A percentile compares a stretch with the other conserved stretches of the same genome.
Evolutionary conservation across 1,140 invertebrate genomes (phyloP).

Genomic region (Ceratitis capitata): DNA sequence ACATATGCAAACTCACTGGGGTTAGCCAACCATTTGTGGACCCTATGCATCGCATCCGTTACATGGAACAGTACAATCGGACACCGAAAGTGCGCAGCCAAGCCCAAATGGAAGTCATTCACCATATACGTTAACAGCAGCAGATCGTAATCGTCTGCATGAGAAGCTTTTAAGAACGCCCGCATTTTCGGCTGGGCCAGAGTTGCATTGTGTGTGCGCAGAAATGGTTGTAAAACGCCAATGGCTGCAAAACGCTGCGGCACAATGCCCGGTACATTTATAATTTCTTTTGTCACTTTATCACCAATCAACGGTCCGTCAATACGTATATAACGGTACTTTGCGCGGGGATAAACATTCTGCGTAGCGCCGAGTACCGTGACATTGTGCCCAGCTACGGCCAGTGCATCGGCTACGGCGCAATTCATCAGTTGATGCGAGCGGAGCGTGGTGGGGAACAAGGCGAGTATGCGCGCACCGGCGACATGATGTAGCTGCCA

Average conservation of each 20-base stretch:
- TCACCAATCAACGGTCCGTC: background rate
- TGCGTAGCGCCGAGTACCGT: conserved; percentile 41
- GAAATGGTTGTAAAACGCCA: background rate
- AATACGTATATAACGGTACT: conserved; percentile 22
- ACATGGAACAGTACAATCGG: conserved; percentile 42
- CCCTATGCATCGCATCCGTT: background rate
- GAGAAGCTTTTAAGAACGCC: background rate
- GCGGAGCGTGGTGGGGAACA: conserved; percentile 49
- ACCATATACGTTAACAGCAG: conserved; percentile 43
- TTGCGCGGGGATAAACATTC: background rate
- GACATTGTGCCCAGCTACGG: conserved; percentile 50
- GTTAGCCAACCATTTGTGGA: conserved; percentile 41
- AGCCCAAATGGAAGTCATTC: conserved; percentile 45
- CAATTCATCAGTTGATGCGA: conserved; percentile 49
- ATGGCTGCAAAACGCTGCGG: background rate
- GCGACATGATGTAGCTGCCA: background rate
- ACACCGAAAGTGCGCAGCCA: conserved; percentile 45
- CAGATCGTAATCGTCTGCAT: conserved; percentile 44
- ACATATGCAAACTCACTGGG: conserved; percentile 42
- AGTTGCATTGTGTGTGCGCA: background rate
- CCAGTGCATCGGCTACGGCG: conserved; percentile 46
- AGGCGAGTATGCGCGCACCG: conserved; percentile 46
- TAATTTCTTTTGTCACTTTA: background rate
- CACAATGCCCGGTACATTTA: background rate
- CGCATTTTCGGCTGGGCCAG: conserved; percentile 8